Conservation (phyloP, 2,113 vertebrate genomes). For the Ameiurus melas region DNA sequence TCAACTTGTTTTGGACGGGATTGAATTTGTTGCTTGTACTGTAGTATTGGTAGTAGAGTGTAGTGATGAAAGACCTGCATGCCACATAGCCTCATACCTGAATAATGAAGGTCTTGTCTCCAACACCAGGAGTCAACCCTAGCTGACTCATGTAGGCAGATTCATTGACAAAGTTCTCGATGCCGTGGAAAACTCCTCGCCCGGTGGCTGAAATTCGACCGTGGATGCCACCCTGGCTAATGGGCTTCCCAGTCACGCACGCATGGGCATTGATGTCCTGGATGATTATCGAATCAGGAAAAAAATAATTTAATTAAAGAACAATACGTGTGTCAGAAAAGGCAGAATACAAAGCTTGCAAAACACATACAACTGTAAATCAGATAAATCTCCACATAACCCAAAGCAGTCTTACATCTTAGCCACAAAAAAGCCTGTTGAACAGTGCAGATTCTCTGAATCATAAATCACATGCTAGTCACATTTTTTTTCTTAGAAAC, state of each 20-base stretch:
- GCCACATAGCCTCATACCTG: slow-evolving; percentile 73
- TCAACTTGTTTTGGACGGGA: not conserved
- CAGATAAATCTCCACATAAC: not conserved
- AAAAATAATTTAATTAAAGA: not conserved
- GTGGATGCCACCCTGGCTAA: slow-evolving; percentile 89
- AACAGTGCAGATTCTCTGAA: not conserved
- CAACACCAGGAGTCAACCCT: slow-evolving; percentile 85
- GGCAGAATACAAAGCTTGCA: not conserved
- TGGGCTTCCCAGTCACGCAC: slow-evolving; percentile 88
- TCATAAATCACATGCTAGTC: not conserved
- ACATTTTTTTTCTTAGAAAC: not conserved
- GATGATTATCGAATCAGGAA: slow-evolving; percentile 12
- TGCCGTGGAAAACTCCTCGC: slow-evolving; percentile 87
- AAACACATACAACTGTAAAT: not conserved
- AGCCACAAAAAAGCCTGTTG: not conserved
- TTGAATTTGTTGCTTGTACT: not conserved
- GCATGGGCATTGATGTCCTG: slow-evolving; percentile 89
- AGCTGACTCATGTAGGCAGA: slow-evolving; percentile 86
- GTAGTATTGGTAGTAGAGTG: not conserved
- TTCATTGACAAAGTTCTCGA: slow-evolving; percentile 91
- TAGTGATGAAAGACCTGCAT: not conserved
- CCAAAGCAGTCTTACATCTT: not conserved
- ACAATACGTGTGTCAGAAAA: not conserved
- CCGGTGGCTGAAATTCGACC: slow-evolving; percentile 88
- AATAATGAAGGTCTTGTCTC: slow-evolving; percentile 87